These are phyloP conservation scores for Gymnocypris eckloni DNA, from an alignment of 2,797 vertebrate species.

Conservation along the genomic window DNA sequence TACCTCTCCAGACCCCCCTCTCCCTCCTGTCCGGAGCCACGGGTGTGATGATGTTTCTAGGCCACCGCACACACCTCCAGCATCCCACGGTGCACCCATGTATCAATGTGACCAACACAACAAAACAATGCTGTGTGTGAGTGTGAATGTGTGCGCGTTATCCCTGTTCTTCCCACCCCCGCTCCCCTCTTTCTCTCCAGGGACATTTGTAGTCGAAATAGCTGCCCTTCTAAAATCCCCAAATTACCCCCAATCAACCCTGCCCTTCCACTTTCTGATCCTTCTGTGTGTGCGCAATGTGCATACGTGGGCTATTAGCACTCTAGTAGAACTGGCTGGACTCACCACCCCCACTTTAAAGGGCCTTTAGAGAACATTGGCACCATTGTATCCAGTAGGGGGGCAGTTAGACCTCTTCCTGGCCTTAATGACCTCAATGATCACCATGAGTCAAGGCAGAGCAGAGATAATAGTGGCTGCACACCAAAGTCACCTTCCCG, in stretches of 20 bases:
- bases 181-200: conserved; percentile 20
- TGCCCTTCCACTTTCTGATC: conserved; percentile 50
- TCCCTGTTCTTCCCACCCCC: conserved; percentile 25
- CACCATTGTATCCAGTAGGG: conserved; percentile 1
- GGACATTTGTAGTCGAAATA: conserved; percentile 50
- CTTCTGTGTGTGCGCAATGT: conserved; percentile 9
- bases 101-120: conserved; percentile 25
- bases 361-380: not conserved
- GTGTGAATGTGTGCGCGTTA: conserved; percentile 12
- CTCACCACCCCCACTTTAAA: not conserved
- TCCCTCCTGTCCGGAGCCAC: conserved; percentile 13
- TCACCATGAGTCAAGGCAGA: conserved; percentile 15
- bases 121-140: conserved; percentile 23
- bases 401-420: not conserved
- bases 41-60: conserved; percentile 49
- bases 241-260: conserved; percentile 62
- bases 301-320: conserved; percentile 16
- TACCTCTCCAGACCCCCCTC: conserved; percentile 39
- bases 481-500: conserved; percentile 52
- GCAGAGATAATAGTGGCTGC: conserved; percentile 14
- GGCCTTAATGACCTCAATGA: conserved; percentile 1
- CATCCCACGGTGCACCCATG: conserved; percentile 41
- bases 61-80: conserved; percentile 49
- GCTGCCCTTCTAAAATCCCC: conserved; percentile 54
- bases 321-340: conserved; percentile 12